Percentiles rank a stretch among this genome's conserved stretches.
Evolutionary conservation across 2,113 vertebrate genomes (phyloP).

Genomic region (Aldabrachelys gigantea): DNA sequence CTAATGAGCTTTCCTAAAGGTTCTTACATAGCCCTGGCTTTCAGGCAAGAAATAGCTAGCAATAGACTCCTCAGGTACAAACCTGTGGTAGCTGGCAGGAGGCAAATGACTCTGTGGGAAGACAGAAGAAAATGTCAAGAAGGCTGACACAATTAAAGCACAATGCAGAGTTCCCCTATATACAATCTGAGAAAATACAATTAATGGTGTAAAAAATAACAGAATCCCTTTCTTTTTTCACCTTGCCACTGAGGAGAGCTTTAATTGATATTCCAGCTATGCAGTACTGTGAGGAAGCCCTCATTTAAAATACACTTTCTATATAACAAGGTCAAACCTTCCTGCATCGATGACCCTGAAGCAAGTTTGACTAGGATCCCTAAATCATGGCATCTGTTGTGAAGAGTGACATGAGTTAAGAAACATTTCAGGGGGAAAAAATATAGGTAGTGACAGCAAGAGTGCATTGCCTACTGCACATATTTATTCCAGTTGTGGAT

Average conservation of each 20-base stretch:
- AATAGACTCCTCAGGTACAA: not conserved
- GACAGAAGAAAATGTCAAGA: conserved; percentile 26
- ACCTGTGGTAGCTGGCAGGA: conserved; percentile 19
- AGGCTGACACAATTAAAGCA: conserved; percentile 14
- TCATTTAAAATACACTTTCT: conserved; percentile 43
- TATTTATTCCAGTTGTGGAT: not conserved
- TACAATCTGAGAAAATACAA: not conserved
- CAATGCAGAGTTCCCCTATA: not conserved
- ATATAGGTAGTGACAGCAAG: not conserved
- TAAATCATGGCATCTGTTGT: not conserved
- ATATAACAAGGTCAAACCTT: conserved; percentile 42
- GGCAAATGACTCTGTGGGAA: conserved; percentile 31
- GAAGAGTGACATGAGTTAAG: not conserved
- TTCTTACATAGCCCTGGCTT: conserved; percentile 9
- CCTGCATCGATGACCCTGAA: conserved; percentile 23
- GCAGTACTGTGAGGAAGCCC: not conserved
- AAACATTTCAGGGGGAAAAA: conserved; percentile 10
- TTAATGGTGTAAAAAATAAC: not conserved
- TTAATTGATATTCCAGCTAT: not conserved
- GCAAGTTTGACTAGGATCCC: not conserved
- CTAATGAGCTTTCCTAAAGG: conserved; percentile 16
- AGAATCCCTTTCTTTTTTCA: not conserved
- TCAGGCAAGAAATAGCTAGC: conserved; percentile 21
- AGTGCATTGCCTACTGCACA: not conserved
- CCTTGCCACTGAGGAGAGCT: not conserved